These are phyloP conservation scores for Chelon labrosus DNA, from an alignment of 2,797 vertebrate genomes.

Conservation along the genomic window DNA sequence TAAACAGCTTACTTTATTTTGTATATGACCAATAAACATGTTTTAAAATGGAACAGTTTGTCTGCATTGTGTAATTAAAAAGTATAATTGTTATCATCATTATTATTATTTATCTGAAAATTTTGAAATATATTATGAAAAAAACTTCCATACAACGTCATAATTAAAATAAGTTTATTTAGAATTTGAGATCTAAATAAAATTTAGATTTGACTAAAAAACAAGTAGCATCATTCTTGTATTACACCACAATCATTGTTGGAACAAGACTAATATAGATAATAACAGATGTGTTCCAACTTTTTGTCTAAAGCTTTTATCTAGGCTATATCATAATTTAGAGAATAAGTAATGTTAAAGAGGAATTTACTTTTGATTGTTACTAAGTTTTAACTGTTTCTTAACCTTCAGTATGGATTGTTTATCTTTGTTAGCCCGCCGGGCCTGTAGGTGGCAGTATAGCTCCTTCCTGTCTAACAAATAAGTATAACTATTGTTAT, in stretches of 20 bases:
- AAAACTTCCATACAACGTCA: background rate
- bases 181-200: no score
- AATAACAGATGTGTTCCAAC: no score
- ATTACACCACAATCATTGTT: no score
- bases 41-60: slow-evolving; percentile 86
- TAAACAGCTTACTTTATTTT: slow-evolving; percentile 99
- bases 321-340: no score
- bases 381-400: no score
- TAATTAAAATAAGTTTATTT: background rate
- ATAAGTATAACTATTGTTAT: background rate
- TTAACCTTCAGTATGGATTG: background rate
- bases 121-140: background rate
- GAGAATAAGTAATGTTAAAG: no score
- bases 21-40: slow-evolving; percentile 99
- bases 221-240: no score
- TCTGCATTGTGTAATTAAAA: slow-evolving; percentile 3
- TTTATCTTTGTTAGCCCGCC: slow-evolving; percentile 5
- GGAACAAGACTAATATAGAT: no score
- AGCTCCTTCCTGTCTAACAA: background rate
- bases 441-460: slow-evolving; percentile 63
- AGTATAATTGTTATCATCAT: background rate
- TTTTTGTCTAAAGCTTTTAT: no score
- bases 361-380: no score
- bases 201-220: no score
- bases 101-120: no score